Evolutionary conservation across 2,113 vertebrate species (phyloP).

Genomic region (Burhinus oedicnemus): DNA sequence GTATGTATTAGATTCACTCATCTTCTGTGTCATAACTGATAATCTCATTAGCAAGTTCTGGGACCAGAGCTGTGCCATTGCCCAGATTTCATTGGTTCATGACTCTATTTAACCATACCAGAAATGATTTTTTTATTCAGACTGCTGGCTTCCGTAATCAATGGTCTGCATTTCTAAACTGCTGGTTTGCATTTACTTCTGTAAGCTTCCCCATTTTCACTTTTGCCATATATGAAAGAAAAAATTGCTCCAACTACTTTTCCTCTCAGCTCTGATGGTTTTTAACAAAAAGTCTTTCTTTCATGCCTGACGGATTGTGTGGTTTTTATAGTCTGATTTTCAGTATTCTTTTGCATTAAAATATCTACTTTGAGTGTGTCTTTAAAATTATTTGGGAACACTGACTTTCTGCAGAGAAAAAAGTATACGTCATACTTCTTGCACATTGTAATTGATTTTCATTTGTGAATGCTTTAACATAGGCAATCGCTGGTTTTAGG

Average conservation of each 20-base stretch:
- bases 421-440: neutral
- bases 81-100: neutral
- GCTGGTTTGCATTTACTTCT: neutral
- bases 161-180: neutral
- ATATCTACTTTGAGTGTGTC: neutral
- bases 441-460: neutral
- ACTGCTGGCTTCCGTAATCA: neutral
- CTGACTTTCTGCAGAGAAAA: neutral
- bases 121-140: neutral
- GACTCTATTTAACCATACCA: neutral
- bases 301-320: neutral
- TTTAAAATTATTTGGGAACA: neutral
- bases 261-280: neutral
- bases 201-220: neutral
- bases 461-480: neutral
- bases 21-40: neutral
- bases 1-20: neutral
- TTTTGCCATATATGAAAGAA: neutral
- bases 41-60: neutral
- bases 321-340: neutral
- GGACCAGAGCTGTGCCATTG: neutral
- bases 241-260: neutral
- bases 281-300: neutral
- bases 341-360: neutral
- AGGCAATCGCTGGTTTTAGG: neutral